A percentile compares a stretch with the other conserved stretches of the same genome.
Conservation (phyloP, 2,888 invertebrate genomes). For the Watsonalla cultraria region DNA sequence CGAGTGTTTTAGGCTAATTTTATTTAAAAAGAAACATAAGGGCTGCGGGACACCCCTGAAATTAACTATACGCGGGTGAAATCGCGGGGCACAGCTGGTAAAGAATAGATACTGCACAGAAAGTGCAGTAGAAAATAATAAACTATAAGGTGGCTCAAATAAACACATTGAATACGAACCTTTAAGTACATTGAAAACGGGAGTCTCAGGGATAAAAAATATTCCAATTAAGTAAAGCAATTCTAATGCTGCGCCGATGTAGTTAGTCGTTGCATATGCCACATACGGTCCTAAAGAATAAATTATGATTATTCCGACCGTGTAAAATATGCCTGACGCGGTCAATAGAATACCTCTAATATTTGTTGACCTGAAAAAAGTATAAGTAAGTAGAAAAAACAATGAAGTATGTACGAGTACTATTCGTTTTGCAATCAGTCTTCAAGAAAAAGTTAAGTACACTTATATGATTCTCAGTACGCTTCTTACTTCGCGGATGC, state of each 20-base stretch:
- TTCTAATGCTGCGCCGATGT: slow-evolving; percentile 3
- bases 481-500: too few species aligned
- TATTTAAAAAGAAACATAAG: too few species aligned
- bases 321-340: slow-evolving; percentile 8
- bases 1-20: too few species aligned
- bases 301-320: slow-evolving; percentile 6
- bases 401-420: too few species aligned
- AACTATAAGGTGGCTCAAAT: background rate
- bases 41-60: too few species aligned
- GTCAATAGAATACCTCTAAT: slow-evolving; percentile 13
- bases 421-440: too few species aligned
- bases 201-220: slow-evolving; percentile 13
- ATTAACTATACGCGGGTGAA: too few species aligned
- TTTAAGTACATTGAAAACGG: slow-evolving; percentile 11
- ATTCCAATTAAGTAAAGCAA: background rate
- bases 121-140: background rate
- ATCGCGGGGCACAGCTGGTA: too few species aligned
- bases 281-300: slow-evolving; percentile 13
- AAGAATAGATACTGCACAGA: too few species aligned
- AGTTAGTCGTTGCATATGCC: slow-evolving; percentile 6
- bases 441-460: too few species aligned
- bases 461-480: too few species aligned
- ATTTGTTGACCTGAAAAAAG: slow-evolving; percentile 12
- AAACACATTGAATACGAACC: slow-evolving; percentile 20
- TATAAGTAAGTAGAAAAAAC: too few species aligned